phyloP scores from a whole-genome alignment of 1,140 invertebrate genomes.

The Temnothorax curvispinosus region DNA sequence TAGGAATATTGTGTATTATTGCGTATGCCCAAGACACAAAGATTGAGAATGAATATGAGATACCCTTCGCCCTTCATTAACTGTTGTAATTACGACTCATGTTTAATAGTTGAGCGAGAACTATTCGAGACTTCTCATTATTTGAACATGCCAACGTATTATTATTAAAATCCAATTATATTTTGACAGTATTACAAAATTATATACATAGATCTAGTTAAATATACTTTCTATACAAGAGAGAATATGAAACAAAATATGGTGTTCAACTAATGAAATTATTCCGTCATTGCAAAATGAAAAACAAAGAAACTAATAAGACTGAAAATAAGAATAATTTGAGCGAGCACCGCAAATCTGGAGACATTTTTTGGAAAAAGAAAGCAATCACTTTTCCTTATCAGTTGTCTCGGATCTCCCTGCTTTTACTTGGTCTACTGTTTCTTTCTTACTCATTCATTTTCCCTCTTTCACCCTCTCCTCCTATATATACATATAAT shows the following conservation, averaged over 20 bases:
- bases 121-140: background rate
- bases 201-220: background rate
- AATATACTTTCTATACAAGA: too few species aligned
- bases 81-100: background rate
- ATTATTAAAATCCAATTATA: background rate
- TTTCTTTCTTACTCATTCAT: slow-evolving; percentile 8
- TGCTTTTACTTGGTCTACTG: slow-evolving; percentile 73
- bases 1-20: slow-evolving; percentile 69
- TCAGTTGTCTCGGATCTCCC: slow-evolving; percentile 77
- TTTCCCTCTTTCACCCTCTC: background rate
- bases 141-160: background rate
- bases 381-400: slow-evolving; percentile 80
- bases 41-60: slow-evolving; percentile 44
- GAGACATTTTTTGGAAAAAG: slow-evolving; percentile 24
- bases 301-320: slow-evolving; percentile 45
- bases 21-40: slow-evolving; percentile 10
- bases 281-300: background rate
- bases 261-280: background rate
- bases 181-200: background rate
- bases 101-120: slow-evolving; percentile 1
- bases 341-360: background rate
- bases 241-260: background rate
- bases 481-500: slow-evolving; percentile 72
- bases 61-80: slow-evolving; percentile 12
- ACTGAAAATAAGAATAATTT: slow-evolving; percentile 25